These are phyloP conservation scores for Podilymbus podiceps DNA, from an alignment of 2,113 vertebrate species.

Conservation along the genomic window DNA sequence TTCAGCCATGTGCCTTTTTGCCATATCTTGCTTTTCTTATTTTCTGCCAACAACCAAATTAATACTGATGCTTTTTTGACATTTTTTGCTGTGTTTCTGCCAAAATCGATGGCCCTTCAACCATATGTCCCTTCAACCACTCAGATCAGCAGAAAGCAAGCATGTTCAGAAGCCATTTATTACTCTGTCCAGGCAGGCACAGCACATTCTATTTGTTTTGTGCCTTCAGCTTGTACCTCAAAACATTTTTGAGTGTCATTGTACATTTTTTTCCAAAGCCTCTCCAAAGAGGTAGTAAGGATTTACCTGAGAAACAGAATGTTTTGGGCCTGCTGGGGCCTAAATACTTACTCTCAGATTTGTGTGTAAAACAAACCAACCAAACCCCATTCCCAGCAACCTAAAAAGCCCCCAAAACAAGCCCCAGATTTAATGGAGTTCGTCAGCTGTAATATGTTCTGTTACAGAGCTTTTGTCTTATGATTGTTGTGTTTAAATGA, in stretches of 20 bases:
- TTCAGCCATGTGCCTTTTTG: neutral
- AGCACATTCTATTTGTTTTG: neutral
- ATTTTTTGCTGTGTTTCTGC: neutral
- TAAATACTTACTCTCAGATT: neutral
- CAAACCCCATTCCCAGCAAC: neutral
- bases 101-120: neutral
- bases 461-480: neutral
- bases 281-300: neutral
- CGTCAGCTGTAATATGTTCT: neutral
- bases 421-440: neutral
- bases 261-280: neutral
- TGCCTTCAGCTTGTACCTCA: neutral
- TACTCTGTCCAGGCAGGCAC: neutral
- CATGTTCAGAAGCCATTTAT: neutral
- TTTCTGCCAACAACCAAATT: neutral
- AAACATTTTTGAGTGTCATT: neutral
- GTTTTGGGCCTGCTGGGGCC: neutral
- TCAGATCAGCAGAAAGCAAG: neutral
- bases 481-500: neutral
- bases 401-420: neutral
- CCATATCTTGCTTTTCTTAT: neutral
- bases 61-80: neutral
- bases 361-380: neutral
- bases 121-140: rapidly evolving
- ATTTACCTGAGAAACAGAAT: neutral